Base-by-base conservation (phyloP, 2,888 invertebrate species). In the Leptothorax acervorum region DNA sequence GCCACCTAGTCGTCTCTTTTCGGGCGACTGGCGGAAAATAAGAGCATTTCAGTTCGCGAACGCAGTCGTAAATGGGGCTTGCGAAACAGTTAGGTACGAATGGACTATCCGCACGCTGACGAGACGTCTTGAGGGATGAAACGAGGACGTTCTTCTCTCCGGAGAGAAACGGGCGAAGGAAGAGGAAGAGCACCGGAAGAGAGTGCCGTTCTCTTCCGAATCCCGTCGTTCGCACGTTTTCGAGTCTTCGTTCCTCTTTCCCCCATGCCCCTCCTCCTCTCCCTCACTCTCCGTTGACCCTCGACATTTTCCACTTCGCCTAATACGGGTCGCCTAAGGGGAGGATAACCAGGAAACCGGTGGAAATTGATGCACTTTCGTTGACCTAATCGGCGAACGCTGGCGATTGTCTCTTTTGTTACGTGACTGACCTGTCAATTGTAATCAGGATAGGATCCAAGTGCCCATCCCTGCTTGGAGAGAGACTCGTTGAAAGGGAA, bases 71-170 rank as follows among this genome's bases (percentile, higher is more conserved):
- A 89, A 85, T 79, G 85, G 87, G 55, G 75, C 84, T 73, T 65
- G 89, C 87, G 86, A 89, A 89, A 90, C 91, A 88, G 89, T 91
- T 91, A 92, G 87, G 84, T 85, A 73, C 83, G 73, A 91, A 91
- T 87, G 82, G 92, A 79, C 89, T 86, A 91, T 91, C 78, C 53
- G 55, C 76, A 35, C 62, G 48, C 66, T 73, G 85, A 86, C 84
- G 86, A 85, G 66, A 71, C 81, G 57, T 57, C 68, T 66, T 62
- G 63, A 70, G 71, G 84, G 70, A 88, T 71, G 75, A 83, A 82
- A 76, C 45, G 62, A 45, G 65, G 57, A 55, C 55, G 73, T 73
- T 57, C 42, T 45, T 68, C 82, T 85, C 45, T 51, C 73, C 68
- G 83, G 28, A 23, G 51, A 39, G 55, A 31, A 45, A 60, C 39